These are phyloP conservation scores for Leguminivora glycinivorella DNA, from an alignment of 1,140 invertebrate genomes.

Conservation along the genomic window DNA sequence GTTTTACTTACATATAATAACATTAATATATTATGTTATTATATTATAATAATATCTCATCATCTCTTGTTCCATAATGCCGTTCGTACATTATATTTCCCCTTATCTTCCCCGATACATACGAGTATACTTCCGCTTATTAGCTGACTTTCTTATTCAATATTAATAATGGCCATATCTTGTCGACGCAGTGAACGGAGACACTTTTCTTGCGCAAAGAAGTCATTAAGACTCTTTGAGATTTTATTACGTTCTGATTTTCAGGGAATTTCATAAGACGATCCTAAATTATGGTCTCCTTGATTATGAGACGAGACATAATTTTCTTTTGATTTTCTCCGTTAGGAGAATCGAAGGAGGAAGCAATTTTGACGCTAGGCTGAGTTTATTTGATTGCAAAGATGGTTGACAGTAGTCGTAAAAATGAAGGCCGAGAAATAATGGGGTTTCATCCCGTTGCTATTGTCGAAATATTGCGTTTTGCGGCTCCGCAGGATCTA, in stretches of 20 bases:
- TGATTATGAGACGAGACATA: conserved; percentile 18
- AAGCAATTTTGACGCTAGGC: conserved; percentile 23
- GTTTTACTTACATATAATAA: too few relatives aligned
- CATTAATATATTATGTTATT: too few relatives aligned
- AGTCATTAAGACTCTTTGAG: conserved; percentile 7
- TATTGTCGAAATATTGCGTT: neutral
- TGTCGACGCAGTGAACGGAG: neutral
- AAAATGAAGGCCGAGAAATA: conserved; percentile 19
- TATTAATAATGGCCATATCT: neutral
- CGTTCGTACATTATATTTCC: neutral
- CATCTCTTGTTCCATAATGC: too few relatives aligned
- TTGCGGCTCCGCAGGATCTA: neutral
- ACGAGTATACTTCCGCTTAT: neutral
- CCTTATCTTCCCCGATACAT: neutral
- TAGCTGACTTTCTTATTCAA: neutral
- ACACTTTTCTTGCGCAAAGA: neutral
- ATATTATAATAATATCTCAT: too few relatives aligned
- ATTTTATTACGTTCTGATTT: conserved; percentile 1
- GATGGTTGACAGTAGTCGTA: conserved; percentile 22
- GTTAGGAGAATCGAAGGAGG: conserved; percentile 15
- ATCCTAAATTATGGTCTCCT: neutral
- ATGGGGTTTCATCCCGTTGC: conserved; percentile 8
- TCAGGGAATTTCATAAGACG: conserved; percentile 10
- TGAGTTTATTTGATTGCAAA: conserved; percentile 24
- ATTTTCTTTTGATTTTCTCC: conserved; percentile 22